Evolutionary conservation across 2,888 invertebrate species (phyloP).

Genomic region (Drosophila sordidula): DNA sequence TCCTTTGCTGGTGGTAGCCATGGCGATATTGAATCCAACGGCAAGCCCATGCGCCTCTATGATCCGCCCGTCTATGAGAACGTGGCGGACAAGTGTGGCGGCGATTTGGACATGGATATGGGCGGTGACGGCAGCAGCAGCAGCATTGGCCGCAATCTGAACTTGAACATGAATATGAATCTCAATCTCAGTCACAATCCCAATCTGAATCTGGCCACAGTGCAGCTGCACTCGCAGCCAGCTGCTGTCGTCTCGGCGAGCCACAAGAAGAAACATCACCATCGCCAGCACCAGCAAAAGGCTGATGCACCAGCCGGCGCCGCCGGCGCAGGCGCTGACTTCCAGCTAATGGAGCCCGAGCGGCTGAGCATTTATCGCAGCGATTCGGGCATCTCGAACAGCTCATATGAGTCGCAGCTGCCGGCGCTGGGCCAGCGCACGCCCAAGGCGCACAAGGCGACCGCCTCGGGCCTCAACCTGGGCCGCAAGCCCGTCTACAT

Average conservation of each 20-base stretch:
- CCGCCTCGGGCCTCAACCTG: conserved; percentile 38
- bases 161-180: conserved; percentile 16
- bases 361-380: conserved; percentile 85
- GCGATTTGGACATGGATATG: conserved; percentile 60
- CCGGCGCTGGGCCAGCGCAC: conserved; percentile 58
- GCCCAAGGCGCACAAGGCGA: conserved; percentile 62
- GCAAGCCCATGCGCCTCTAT: conserved; percentile 81
- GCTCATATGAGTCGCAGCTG: conserved; percentile 86
- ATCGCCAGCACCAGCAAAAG: conserved; percentile 83
- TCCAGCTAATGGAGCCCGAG: conserved; percentile 83
- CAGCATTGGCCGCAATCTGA: conserved; percentile 29
- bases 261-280: conserved; percentile 83
- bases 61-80: conserved; percentile 87
- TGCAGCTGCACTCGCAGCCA: conserved; percentile 73
- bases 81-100: conserved; percentile 87
- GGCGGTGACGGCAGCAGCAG: conserved; percentile 57
- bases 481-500: conserved; percentile 70
- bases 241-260: conserved; percentile 62
- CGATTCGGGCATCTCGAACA: conserved; percentile 85
- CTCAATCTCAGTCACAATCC: conserved; percentile 15
- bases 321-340: conserved; percentile 53
- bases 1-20: conserved; percentile 84
- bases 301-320: conserved; percentile 50
- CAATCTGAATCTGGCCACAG: conserved; percentile 64
- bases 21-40: conserved; percentile 82